These are phyloP conservation scores for Diachasmimorpha longicaudata DNA, from an alignment of 1,140 invertebrate genomes.

Conservation along the genomic window DNA sequence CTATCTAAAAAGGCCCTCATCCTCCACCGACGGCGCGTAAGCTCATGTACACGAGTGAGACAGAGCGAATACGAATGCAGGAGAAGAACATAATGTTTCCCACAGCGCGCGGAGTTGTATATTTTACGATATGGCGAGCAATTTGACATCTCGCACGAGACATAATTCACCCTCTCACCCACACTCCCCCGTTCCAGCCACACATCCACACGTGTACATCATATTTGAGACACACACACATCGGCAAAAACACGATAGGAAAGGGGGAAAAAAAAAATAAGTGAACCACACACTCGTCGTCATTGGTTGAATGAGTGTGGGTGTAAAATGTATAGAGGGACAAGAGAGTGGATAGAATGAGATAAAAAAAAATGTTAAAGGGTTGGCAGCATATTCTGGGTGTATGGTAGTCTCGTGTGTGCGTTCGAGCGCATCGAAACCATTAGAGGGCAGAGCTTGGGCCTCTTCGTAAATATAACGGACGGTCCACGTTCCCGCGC, in stretches of 20 bases:
- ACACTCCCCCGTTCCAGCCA: conserved; percentile 8
- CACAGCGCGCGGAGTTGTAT: conserved; percentile 62
- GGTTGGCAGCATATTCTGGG: conserved; percentile 1
- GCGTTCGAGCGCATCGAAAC: conserved; percentile 53
- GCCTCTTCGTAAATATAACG: conserved; percentile 53
- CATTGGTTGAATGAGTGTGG: conserved; percentile 21
- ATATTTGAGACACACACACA: not conserved
- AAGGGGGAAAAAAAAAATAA: not conserved
- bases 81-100: conserved; percentile 61
- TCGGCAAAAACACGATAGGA: not conserved
- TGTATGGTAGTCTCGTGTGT: conserved; percentile 29
- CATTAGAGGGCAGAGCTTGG: conserved; percentile 46
- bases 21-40: not conserved
- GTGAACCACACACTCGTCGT: not conserved
- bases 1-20: not conserved
- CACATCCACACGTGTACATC: conserved; percentile 9
- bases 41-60: conserved; percentile 20
- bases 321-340: conserved; percentile 24
- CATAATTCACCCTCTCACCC: conserved; percentile 61
- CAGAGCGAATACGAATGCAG: conserved; percentile 33
- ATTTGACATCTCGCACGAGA: conserved; percentile 64
- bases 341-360: conserved; percentile 2
- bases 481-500: conserved; percentile 33
- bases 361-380: not conserved
- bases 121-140: conserved; percentile 65